Base-by-base conservation (phyloP, 2,113 vertebrate genomes). In the Motacilla tschutschensis region DNA sequence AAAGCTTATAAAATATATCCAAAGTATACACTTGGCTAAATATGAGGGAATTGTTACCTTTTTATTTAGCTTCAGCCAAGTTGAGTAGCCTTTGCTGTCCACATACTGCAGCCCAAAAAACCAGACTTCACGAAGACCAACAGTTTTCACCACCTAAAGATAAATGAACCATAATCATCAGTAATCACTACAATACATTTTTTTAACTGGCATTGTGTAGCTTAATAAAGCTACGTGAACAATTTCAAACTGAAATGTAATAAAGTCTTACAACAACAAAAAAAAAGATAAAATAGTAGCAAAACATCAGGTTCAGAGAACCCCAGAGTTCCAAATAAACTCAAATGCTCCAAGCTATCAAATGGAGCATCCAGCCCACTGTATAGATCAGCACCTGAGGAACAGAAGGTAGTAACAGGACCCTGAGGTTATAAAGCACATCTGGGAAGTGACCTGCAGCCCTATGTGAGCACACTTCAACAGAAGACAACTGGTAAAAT, bases 21-120 rank as follows among this genome's bases (percentile, higher is more conserved):
- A 55, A 87, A 72, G 4, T 14, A 10, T 55, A 79, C 5, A 51
- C 5, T 71, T 66, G 33, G 17, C 14, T 41, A 65, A 64, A 41
- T 25, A 57, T 15, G 44, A 40, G 12, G 25, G 53, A 77, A 70
- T 22, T 31, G 25, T 94, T 93, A 99, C 99, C 98, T 99, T 99
- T 96, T 99, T 99, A 94, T 99, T 99, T 86, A 99, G 96, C 92
- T 99, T 99, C 80, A 99, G 96, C 99, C 99, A 99, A 14, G 99
- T 99, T 91, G 96, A 97, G 92, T 99, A 99, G 81, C 99, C 98
- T 97, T 99, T 99, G 91, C 99, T 99, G 96, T 99, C 99, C 88
- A 98, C 97, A 66, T 99, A 99, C 93, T 99, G 99, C 10, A 99
- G 97, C 47, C 99, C 99, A 92, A 99, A 99, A 97, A 99, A 99